Percentiles rank a stretch among this genome's conserved stretches.
phyloP scores from a whole-genome alignment of 2,113 vertebrate genomes.

The Antechinus stuartii region DNA sequence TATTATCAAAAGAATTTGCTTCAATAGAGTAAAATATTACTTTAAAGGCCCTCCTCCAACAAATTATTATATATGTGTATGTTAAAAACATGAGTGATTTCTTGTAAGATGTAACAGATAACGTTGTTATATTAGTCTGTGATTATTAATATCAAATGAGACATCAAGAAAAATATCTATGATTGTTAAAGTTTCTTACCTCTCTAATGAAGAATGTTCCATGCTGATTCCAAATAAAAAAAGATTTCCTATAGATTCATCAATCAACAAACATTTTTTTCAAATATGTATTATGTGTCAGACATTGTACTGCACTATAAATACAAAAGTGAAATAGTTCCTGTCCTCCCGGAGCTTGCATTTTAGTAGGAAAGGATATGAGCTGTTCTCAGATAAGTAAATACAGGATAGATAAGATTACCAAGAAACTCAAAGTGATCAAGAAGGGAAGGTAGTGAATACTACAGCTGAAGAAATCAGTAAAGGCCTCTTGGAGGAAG shows the following conservation, averaged over 20 bases:
- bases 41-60: not conserved
- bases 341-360: not conserved
- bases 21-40: not conserved
- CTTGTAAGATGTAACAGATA: not conserved
- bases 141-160: not conserved
- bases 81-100: not conserved
- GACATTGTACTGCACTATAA: not conserved
- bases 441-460: conserved; percentile 26
- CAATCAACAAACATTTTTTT: not conserved
- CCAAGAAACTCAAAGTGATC: not conserved
- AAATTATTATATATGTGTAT: not conserved
- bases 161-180: not conserved
- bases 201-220: not conserved
- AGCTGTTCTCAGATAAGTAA: not conserved
- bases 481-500: not conserved
- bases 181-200: not conserved
- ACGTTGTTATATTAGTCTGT: not conserved
- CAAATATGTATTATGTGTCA: not conserved
- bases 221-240: not conserved
- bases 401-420: not conserved
- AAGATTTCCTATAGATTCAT: not conserved
- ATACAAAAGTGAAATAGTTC: not conserved
- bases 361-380: not conserved
- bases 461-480: not conserved
- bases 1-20: not conserved